These are phyloP conservation scores for Malurus leucopterus DNA, from an alignment of 2,797 vertebrate genomes.

Conservation along the genomic window DNA sequence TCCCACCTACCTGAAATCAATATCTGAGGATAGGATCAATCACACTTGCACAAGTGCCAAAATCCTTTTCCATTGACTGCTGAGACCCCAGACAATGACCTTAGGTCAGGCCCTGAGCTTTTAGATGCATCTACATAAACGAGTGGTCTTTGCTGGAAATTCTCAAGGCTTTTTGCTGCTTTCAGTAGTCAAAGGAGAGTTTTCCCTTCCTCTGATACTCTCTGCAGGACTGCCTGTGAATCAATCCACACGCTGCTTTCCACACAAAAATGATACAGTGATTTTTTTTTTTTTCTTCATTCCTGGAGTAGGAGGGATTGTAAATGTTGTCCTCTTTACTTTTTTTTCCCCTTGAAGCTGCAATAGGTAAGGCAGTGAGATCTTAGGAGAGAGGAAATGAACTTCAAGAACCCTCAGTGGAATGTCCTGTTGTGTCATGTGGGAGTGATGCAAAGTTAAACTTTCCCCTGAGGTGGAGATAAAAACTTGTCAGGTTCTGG, in stretches of 20 bases:
- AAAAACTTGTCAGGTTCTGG: not conserved
- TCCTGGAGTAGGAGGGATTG: not conserved
- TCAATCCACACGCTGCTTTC: not conserved
- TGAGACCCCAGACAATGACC: not conserved
- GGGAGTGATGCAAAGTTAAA: constrained; percentile 4
- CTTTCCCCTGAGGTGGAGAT: not conserved
- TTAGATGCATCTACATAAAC: not conserved
- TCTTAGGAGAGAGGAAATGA: not conserved
- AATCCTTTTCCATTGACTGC: not conserved
- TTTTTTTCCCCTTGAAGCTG: not conserved
- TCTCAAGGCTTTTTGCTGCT: not conserved
- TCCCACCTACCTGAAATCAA: not conserved
- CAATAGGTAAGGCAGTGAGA: not conserved
- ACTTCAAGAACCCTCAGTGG: not conserved
- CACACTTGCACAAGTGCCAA: not conserved
- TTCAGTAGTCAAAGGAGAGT: not conserved
- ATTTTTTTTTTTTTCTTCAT: not conserved
- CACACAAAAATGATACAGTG: not conserved
- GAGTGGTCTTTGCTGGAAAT: not conserved
- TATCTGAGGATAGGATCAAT: not conserved
- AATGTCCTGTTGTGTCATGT: not conserved
- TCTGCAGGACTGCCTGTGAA: not conserved
- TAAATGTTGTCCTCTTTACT: not conserved
- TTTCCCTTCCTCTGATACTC: not conserved
- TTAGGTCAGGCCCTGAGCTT: not conserved